Evolutionary conservation across 2,797 vertebrate species (phyloP), one percentile per base, ranked within the genome.

Genomic region (Cephalopachus bancanus): DNA sequence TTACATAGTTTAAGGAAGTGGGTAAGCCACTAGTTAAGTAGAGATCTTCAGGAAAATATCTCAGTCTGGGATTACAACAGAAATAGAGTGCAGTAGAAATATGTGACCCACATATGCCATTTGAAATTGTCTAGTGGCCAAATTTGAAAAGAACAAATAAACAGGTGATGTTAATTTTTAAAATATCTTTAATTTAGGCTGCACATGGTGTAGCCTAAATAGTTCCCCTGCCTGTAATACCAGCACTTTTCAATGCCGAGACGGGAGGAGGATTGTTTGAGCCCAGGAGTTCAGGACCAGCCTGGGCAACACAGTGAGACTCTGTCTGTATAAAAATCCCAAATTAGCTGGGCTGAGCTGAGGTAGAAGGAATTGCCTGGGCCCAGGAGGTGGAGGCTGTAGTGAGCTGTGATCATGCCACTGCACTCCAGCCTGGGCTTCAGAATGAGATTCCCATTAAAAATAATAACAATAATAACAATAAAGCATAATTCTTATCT

Each of bases 61-160:
- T 60, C 26, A 37, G 64, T n/a, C 26, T 22, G 28, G 24, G 30
- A 24, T 11, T 74, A 55, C 24, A 74, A 64, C 22, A 64, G 14
- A 44, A 57, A 53, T 62, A 62, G 79, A 81, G 51, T 37, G 8
- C n/a, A 37, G 17, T 7, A 17, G 51, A 86, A 74, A 60, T 14
- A 28, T 12, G 17, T 69, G 51, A 83, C 57, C 19, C 87, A 76
- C 10, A 9, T 51, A 78, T 17, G 4, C 64, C 72, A 64, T 87
- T 87, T 96, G 60, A 53, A 91, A 33, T 44, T 76, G 15, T 51
- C 3, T 53, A 26, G 71, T 72, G 89, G 60, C 53, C 74, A 86
- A 30, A 86, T 85, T 81, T 60, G 15, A 76, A 86, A 93, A 95
- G 10, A n/a, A 75, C n/a, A 86, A 89, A 69, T 55, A 79, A 57